Conservation (phyloP, 1,140 invertebrate genomes). For the Hypothenemus hampei region DNA sequence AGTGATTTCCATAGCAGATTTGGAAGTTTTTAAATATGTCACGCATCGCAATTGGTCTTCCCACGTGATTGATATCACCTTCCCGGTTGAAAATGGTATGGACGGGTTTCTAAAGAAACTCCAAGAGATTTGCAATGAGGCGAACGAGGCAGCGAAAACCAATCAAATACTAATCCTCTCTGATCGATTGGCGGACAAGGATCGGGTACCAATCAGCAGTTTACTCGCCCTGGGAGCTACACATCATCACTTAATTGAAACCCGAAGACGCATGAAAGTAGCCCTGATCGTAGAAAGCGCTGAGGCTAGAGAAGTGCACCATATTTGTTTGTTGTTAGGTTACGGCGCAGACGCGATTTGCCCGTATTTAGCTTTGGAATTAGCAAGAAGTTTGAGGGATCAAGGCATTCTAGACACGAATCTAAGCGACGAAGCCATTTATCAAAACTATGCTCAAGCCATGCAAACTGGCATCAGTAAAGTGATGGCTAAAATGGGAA, state of each 20-base stretch:
- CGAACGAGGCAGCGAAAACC: constrained; percentile 73
- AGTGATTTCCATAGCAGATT: constrained; percentile 85
- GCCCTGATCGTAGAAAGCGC: constrained; percentile 90
- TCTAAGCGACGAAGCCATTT: constrained; percentile 81
- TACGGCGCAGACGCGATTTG: constrained; percentile 98
- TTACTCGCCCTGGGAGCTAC: constrained; percentile 84
- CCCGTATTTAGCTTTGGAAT: constrained; percentile 94
- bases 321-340: constrained; percentile 92
- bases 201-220: constrained; percentile 74
- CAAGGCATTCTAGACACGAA: constrained; percentile 74
- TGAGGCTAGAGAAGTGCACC: constrained; percentile 94
- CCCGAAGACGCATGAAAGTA: constrained; percentile 93
- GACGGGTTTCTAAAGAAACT: constrained; percentile 73
- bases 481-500: constrained; percentile 99
- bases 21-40: constrained; percentile 81
- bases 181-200: constrained; percentile 66
- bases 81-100: constrained; percentile 65
- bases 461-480: constrained; percentile 45
- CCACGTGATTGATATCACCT: constrained; percentile 87
- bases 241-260: constrained; percentile 94
- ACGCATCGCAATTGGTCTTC: constrained; percentile 89
- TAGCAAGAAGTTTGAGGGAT: constrained; percentile 73
- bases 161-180: constrained; percentile 88
- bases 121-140: constrained; percentile 74
- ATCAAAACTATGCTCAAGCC: constrained; percentile 59